Evolutionary conservation across 2,888 invertebrate genomes (phyloP), one percentile per base, ranked within the genome.

Genomic region (Trissolcus brochymenae): DNA sequence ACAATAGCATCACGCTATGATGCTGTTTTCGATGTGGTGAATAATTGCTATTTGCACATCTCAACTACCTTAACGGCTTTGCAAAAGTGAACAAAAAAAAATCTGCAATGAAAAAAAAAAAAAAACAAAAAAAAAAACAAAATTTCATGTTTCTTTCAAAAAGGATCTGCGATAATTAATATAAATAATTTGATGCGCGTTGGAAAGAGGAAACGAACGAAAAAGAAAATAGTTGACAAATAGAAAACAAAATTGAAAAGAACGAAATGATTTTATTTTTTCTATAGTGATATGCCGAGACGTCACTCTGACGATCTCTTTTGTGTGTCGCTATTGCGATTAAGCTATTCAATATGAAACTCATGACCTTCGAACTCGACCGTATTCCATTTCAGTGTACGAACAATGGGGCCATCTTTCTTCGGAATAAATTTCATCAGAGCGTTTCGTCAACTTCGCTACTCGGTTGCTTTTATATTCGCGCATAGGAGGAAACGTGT

Each of bases 1-100:
- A 76, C 75, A 76, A 76, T 65, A 35, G 59, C 65, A 70, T 55
- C 75, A 76, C 65, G 70, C 75, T 65, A 65, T 46, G 41, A 56
- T 65, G 70, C 57, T 64, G 64, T 65, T 76, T 76, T 76, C 64
- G 62, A 14, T 65, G 70, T 51, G 60, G 64, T 57, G 65, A 56
- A 70, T 76, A 76, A 70, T 76, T 65, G 43, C 65, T 70, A 65
- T 60, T 60, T 65, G 53, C 62, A 51, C 46, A 57, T 35, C 55
- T 46, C 57, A 49, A 17, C 55, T 53, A 65, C 40, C 53, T 29
- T 74, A 74, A 74, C 74, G 60, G 73, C 54, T 49, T 59, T 2
- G 46, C 56, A 55, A 50, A 16, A 6, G 2, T 49, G 9, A 4
- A 16, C 2, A 9, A n/a, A 16, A 14, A 9, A n/a, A 16, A 14